Base-by-base conservation (phyloP, 2,888 invertebrate genomes). In the Melikaiella ostensackeni region DNA sequence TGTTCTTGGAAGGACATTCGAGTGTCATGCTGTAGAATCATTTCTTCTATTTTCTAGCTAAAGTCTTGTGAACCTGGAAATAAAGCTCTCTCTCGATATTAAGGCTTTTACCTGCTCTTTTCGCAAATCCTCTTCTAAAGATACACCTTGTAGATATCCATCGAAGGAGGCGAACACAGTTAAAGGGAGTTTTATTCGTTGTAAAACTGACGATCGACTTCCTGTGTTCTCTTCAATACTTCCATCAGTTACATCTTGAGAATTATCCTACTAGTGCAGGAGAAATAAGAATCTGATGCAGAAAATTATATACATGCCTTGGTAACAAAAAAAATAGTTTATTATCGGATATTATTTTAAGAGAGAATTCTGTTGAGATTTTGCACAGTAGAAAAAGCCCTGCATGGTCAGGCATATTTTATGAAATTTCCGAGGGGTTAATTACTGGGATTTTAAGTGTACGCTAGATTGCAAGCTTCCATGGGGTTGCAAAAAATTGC, bases 141-240 rank as follows among this genome's bases (percentile, higher is more conserved):
- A 46, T 70, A 50, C 50, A 70, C 46, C 30, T 50, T 46, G n/a
- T 50, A 50, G 46, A 46, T 7, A 50, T n/a, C 11, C n/a, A n/a
- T 66, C 30, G 42, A 2, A 7, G 66, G 19, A 42, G 19, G 24
- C 19, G 77, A 83, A 79, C 79, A 80, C 77, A 77, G 80, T 77
- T 81, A 76, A 76, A 80, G 79, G 73, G 77, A 78, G 78, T 85
- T 86, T 87, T 87, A 86, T 84, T 81, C 79, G 73, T 84, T 84
- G 82, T 86, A 87, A 86, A 87, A 80, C 77, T 78, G 57, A 79
- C 81, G 81, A 85, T 83, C 70, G 81, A 80, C 79, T 84, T 55
- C 57, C 81, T 82, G 46, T 27, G 42, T 27, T 46, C 3, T 27
- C 27, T 66, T 13, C 24, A 3, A 13, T 24, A 24, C 9, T 57